phyloP scores from a whole-genome alignment of 92 coral and sea anemone genomes.

The Montipora capitata region DNA sequence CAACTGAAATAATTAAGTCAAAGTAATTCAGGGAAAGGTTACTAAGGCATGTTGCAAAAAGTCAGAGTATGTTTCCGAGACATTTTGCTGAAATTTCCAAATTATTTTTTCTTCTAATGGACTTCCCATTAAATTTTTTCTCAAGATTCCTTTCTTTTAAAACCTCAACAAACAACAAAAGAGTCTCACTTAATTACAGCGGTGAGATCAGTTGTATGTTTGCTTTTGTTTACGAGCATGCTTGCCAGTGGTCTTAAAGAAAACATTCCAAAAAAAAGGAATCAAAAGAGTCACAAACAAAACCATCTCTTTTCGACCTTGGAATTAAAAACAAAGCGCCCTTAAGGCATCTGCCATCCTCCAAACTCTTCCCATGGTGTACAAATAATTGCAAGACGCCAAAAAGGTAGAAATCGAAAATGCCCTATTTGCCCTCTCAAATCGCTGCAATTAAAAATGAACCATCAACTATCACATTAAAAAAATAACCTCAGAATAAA shows the following conservation, averaged over 20 bases:
- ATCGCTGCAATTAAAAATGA: background rate
- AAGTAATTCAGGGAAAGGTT: background rate
- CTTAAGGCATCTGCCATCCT: conserved; percentile 43
- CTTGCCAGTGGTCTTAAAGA: conserved; percentile 22
- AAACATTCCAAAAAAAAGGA: conserved; percentile 8
- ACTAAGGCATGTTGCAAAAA: background rate
- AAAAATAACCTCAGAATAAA: background rate
- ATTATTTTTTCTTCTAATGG: background rate
- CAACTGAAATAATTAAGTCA: no score
- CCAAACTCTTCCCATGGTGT: conserved; percentile 29
- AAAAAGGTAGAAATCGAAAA: background rate
- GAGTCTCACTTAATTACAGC: conserved; percentile 42
- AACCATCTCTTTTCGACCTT: conserved; percentile 39
- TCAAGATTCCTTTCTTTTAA: conserved; percentile 19
- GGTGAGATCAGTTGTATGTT: conserved; percentile 42
- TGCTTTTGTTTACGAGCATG: conserved; percentile 31
- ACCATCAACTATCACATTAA: conserved; percentile 4
- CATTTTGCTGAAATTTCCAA: background rate
- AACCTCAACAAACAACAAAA: conserved; percentile 25
- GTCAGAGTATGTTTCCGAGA: background rate
- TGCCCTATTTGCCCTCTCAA: background rate
- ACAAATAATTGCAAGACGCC: background rate
- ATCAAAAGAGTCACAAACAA: conserved; percentile 19
- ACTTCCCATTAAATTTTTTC: conserved; percentile 21
- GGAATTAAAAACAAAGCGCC: conserved; percentile 26